phyloP scores from a whole-genome alignment of 2,888 invertebrate species.

The Tholera decimalis region DNA sequence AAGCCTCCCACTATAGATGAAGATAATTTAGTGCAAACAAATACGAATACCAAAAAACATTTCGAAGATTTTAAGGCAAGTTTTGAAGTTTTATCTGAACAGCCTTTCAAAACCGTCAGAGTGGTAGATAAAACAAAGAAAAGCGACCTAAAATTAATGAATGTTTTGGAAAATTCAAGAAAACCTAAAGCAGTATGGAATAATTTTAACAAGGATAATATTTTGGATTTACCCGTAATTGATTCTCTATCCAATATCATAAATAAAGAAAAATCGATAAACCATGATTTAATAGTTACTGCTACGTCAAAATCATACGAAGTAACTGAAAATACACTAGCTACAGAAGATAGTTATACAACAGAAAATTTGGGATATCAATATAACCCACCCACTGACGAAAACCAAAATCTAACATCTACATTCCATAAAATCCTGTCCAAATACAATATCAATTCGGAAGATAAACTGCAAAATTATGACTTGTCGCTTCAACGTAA shows the following conservation, averaged over 20 bases:
- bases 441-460: slow-evolving; percentile 79
- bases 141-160: not conserved
- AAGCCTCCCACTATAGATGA: slow-evolving; percentile 3
- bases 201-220: not conserved
- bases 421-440: slow-evolving; percentile 74
- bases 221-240: not conserved
- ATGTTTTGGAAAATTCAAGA: slow-evolving; percentile 24
- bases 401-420: slow-evolving; percentile 63
- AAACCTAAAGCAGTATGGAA: slow-evolving; percentile 40
- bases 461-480: slow-evolving; percentile 80
- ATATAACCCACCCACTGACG: slow-evolving; percentile 49
- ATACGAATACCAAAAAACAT: slow-evolving; percentile 1
- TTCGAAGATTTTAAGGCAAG: slow-evolving; percentile 5
- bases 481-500: slow-evolving; percentile 72
- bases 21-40: slow-evolving; percentile 11
- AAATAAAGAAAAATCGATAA: not conserved
- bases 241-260: not conserved
- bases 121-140: not conserved
- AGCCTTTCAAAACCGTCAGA: not conserved
- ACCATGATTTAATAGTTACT: not conserved
- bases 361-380: slow-evolving; percentile 54
- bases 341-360: slow-evolving; percentile 31
- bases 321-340: slow-evolving; percentile 70
- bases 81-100: not conserved
- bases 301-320: slow-evolving; percentile 63